Percentiles rank a stretch among this genome's conserved stretches.
Conservation (phyloP, 2,113 vertebrate genomes). For the Mobula birostris region DNA sequence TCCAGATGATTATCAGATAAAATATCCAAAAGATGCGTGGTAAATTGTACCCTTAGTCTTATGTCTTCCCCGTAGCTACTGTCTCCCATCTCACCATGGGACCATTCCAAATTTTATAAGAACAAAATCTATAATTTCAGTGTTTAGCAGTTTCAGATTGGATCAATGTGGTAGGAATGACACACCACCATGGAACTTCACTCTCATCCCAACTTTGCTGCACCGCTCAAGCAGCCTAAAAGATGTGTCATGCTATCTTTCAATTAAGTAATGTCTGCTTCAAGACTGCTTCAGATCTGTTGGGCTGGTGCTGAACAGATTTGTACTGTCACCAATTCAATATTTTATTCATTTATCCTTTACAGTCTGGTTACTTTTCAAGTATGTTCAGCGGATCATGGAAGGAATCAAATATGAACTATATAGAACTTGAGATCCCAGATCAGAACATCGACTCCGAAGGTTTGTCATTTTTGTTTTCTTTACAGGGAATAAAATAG, state of each 20-base stretch:
- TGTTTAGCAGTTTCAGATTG: background rate
- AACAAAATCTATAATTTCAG: background rate
- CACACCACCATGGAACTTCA: background rate
- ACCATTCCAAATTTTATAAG: too few species aligned
- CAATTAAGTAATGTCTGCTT: background rate
- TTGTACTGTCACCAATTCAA: background rate
- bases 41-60: too few species aligned
- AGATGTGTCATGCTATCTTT: background rate
- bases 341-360: conserved; percentile 6
- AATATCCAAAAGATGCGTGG: too few species aligned
- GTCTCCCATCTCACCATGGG: too few species aligned
- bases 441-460: conserved; percentile 94
- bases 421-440: conserved; percentile 89
- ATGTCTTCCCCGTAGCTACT: too few species aligned
- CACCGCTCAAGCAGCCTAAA: background rate
- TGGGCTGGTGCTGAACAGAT: background rate
- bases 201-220: background rate
- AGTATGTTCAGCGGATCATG: conserved; percentile 99
- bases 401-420: conserved; percentile 91
- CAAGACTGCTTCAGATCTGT: background rate
- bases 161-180: background rate
- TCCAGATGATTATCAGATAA: too few species aligned
- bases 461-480: conserved; percentile 57
- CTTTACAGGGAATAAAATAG: background rate
- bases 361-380: conserved; percentile 93